Conservation (phyloP, 2,113 vertebrate species). For the Hippocampus mohnikei region DNA sequence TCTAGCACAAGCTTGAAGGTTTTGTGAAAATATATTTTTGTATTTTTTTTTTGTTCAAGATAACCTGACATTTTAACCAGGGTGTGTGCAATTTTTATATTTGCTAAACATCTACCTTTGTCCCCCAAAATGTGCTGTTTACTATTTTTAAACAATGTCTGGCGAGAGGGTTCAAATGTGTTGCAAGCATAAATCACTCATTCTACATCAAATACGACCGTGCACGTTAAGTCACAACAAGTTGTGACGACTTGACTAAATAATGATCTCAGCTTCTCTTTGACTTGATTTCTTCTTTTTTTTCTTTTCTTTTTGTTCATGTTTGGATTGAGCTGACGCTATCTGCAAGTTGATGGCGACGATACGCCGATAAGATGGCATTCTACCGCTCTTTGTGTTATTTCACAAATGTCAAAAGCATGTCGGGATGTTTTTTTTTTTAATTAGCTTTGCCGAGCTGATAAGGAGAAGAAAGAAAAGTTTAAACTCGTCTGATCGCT, state of each 20-base stretch:
- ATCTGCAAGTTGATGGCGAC: neutral
- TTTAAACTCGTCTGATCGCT: neutral
- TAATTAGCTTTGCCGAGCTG: slow-evolving; percentile 2
- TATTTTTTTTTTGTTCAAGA: no score
- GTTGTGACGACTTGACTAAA: neutral
- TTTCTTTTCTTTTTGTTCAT: neutral
- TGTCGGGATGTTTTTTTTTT: neutral
- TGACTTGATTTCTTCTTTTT: neutral
- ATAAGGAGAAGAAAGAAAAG: neutral
- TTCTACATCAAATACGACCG: no score
- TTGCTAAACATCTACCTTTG: no score
- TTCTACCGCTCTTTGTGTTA: neutral
- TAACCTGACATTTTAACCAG: no score
- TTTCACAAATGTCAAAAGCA: slow-evolving; percentile 3
- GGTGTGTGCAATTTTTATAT: no score
- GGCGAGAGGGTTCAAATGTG: no score
- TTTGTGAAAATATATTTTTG: no score
- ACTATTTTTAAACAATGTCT: no score
- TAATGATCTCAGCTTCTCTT: neutral
- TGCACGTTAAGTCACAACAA: neutral
- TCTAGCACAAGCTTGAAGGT: no score
- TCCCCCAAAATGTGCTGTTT: no score
- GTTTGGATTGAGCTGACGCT: neutral
- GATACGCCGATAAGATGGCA: neutral
- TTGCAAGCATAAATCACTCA: neutral